Evolutionary conservation across 2,888 invertebrate species (phyloP), one percentile per base, ranked within the genome.

Genomic region (Clunio marinus): DNA sequence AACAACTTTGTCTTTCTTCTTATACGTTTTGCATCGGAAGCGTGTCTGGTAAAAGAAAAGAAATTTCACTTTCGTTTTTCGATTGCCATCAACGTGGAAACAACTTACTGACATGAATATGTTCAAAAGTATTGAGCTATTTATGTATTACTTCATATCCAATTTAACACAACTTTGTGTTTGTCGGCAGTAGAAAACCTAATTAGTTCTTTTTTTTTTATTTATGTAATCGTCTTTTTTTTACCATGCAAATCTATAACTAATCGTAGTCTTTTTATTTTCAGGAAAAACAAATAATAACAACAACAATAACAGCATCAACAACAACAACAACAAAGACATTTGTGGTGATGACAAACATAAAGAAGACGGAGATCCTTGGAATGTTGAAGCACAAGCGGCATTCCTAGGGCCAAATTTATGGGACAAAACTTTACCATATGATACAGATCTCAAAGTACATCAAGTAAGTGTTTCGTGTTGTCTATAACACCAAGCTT

Each of bases 381-480:
- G 93, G 91, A 87, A 87, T 77, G 88, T 89, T 77, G 93, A 94
- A 83, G 93, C 92, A 77, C 93, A 93, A 80, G 91, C 95, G 73
- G 96, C 96, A 78, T 96, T 96, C 83, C 87, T 96, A 75, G 96
- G 96, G 71, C 95, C 96, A 72, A 95, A 92, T 80, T 83, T 96
- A 71, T 96, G 96, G 96, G 95, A 96, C 82, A 94, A 94, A 82
- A 91, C 93, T 74, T 83, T 89, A 77, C 88, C 90, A 75, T 93
- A 93, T 80, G 93, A 93, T 82, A 89, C 92, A 79, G 93, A 95
- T 86, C 91, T 96, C 84, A 95, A 95, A 89, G 93, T 93, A 88
- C 84, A 83, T 81, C 83, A 84, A 83, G 83, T 84, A 84, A 83
- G 82, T 83, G 82, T 59, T 66, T 68, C 13, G 32, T 58, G 68